A percentile compares a stretch with the other conserved stretches of the same genome.
These are phyloP conservation scores for Pocillopora damicornis DNA, from an alignment of 64 coral and sea anemone species.

Conservation along the genomic window DNA sequence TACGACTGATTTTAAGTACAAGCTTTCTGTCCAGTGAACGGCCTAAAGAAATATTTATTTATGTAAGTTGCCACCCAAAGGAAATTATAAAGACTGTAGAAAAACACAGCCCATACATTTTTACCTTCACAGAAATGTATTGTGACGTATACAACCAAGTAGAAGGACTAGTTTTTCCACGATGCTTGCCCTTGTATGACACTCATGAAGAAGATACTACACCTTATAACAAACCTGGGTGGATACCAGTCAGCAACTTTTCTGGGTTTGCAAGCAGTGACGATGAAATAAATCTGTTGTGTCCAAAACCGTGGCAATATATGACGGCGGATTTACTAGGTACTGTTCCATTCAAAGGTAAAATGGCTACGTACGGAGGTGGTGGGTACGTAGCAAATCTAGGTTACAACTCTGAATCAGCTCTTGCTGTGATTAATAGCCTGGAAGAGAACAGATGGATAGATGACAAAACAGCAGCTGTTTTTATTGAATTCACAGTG, in stretches of 20 bases:
- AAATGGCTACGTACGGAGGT: constrained; percentile 31
- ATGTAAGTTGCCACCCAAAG: neutral
- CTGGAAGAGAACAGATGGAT: constrained; percentile 48
- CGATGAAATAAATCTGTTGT: constrained; percentile 1
- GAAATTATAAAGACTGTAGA: neutral
- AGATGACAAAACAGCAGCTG: constrained; percentile 46
- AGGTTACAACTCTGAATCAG: constrained; percentile 57
- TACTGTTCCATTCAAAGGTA: constrained; percentile 30
- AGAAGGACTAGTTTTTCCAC: neutral
- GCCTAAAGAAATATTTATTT: no score
- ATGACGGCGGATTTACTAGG: constrained; percentile 16
- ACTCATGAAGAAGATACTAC: neutral
- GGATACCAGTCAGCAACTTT: constrained; percentile 1
- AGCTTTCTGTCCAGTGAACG: no score
- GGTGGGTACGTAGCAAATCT: constrained; percentile 77
- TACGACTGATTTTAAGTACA: no score
- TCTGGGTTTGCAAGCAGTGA: neutral
- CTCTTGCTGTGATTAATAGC: neutral
- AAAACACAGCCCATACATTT: neutral
- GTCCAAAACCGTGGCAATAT: constrained; percentile 67
- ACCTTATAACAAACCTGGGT: constrained; percentile 42
- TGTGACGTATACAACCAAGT: neutral
- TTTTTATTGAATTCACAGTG: constrained; percentile 64
- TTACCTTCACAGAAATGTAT: neutral
- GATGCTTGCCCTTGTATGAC: constrained; percentile 43